Conservation (phyloP, 2,113 vertebrate species). For the Rhizomys pruinosus region DNA sequence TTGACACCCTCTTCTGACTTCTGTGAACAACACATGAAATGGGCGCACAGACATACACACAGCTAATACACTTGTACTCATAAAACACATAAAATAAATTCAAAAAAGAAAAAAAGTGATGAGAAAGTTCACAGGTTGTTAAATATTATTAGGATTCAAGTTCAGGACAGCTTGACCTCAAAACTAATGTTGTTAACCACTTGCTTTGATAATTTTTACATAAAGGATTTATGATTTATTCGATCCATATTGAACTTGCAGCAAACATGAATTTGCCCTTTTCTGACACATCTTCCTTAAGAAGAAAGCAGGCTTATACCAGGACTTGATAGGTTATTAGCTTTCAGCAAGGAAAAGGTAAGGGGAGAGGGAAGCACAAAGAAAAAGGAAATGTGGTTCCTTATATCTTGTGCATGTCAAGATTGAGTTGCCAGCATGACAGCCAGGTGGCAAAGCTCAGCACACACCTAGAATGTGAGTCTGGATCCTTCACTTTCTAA, state of each 20-base stretch:
- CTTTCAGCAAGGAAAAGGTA: not conserved
- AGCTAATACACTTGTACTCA: too few relatives aligned
- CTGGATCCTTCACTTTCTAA: constrained; percentile 2
- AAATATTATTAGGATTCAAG: not conserved
- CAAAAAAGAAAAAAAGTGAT: not conserved
- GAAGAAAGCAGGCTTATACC: not conserved
- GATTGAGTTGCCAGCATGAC: not conserved
- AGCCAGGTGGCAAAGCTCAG: constrained; percentile 1
- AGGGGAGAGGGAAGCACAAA: constrained; percentile 1
- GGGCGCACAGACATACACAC: too few relatives aligned
- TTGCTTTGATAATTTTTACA: not conserved
- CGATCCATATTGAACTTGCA: not conserved
- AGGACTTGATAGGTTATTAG: not conserved
- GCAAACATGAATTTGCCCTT: not conserved
- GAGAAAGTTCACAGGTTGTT: not conserved
- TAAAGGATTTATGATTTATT: not conserved
- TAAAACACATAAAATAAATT: too few relatives aligned
- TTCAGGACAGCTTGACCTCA: not conserved
- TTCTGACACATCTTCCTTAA: not conserved
- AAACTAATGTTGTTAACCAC: not conserved
- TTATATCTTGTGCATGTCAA: not conserved
- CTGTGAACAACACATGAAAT: too few relatives aligned
- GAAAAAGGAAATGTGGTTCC: not conserved
- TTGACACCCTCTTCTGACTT: too few relatives aligned
- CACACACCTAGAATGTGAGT: not conserved